These are phyloP conservation scores for Lycocerus yunnanus DNA, from an alignment of 2,888 invertebrate genomes.

Conservation along the genomic window DNA sequence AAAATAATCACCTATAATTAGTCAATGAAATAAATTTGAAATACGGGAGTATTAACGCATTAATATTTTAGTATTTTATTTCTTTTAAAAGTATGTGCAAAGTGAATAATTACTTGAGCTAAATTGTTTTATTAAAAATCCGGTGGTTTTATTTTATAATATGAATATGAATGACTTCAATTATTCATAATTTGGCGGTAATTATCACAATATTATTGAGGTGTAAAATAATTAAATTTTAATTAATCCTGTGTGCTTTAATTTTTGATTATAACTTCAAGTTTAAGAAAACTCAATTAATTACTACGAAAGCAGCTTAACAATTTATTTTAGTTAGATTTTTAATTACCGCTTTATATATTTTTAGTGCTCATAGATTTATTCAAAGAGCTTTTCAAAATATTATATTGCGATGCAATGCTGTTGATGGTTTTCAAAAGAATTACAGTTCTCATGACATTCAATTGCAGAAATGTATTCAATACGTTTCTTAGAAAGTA, in stretches of 20 bases:
- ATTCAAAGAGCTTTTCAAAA: not conserved
- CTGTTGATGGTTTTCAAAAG: not conserved
- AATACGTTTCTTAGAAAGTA: not conserved
- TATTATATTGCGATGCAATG: not conserved
- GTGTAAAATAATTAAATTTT: not conserved
- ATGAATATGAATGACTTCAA: not conserved
- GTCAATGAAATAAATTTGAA: no score
- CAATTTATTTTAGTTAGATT: not conserved
- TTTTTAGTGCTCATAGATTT: not conserved
- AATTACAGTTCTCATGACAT: no score
- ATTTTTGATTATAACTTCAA: not conserved
- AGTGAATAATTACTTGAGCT: not conserved
- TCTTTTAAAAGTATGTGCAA: not conserved
- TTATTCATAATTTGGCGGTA: not conserved
- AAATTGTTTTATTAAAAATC: no score
- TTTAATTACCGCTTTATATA: not conserved
- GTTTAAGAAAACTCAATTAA: not conserved
- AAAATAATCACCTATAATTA: not conserved
- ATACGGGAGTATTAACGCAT: no score
- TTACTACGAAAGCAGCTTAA: not conserved
- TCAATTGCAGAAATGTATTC: not conserved
- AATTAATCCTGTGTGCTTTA: not conserved
- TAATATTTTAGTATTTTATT: no score
- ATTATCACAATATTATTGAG: not conserved
- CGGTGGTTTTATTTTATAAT: not conserved